Percentiles rank a stretch among this genome's conserved stretches.
These are phyloP conservation scores for Drosophila fuyamai DNA, from an alignment of 1,140 invertebrate species.

Conservation along the genomic window DNA sequence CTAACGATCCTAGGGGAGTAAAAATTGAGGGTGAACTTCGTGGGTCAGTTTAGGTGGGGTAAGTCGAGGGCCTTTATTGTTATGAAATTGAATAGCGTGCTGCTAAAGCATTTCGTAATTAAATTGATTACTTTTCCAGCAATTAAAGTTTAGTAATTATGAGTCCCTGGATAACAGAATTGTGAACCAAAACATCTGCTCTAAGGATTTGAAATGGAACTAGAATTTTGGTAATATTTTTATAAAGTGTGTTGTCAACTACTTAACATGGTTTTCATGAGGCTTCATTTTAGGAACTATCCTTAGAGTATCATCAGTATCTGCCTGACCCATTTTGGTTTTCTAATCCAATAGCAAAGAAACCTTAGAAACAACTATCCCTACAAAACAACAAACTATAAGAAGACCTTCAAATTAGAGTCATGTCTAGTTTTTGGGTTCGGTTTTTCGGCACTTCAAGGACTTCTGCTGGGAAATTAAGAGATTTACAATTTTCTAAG, in stretches of 20 bases:
- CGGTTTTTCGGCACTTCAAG: conserved; percentile 36
- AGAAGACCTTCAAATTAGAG: conserved; percentile 35
- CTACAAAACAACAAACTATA: conserved; percentile 25
- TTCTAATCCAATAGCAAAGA: conserved; percentile 33
- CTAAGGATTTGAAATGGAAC: too few species aligned
- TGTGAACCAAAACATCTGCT: background rate
- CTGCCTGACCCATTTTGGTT: conserved; percentile 2
- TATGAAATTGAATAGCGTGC: background rate
- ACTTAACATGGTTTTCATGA: background rate
- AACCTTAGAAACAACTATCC: conserved; percentile 31
- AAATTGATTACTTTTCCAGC: background rate
- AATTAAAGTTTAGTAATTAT: background rate
- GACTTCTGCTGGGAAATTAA: conserved; percentile 20
- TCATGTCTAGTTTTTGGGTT: conserved; percentile 11
- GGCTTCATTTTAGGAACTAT: background rate
- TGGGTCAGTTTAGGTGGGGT: background rate
- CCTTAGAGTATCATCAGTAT: background rate
- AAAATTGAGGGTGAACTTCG: conserved; percentile 1
- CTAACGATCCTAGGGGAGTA: conserved; percentile 24
- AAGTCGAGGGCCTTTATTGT: background rate
- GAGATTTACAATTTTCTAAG: background rate
- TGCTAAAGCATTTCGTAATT: background rate
- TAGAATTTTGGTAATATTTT: background rate
- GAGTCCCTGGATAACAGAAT: too few species aligned
- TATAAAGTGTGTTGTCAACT: background rate